Percentiles rank a stretch among this genome's conserved stretches.
These are phyloP conservation scores for Lagopus muta DNA, from an alignment of 2,113 vertebrate species.

Conservation along the genomic window DNA sequence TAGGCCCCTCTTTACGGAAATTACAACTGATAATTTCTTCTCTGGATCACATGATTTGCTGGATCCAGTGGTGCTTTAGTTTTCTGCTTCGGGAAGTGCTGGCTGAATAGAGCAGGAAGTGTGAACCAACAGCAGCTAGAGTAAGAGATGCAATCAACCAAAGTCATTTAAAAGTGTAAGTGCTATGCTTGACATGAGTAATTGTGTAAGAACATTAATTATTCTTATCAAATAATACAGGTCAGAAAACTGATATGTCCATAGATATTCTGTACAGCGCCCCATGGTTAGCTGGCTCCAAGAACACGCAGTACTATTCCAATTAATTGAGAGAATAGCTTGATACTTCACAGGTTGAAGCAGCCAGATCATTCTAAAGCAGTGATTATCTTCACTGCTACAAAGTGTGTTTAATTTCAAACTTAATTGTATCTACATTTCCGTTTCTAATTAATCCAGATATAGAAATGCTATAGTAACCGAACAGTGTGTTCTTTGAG, in stretches of 20 bases:
- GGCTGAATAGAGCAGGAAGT: not conserved
- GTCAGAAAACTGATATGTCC: not conserved
- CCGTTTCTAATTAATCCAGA: constrained; percentile 80
- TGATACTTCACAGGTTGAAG: constrained; percentile 58
- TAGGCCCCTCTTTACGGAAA: not conserved
- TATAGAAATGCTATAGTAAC: constrained; percentile 77
- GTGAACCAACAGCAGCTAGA: not conserved
- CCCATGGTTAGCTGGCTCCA: not conserved
- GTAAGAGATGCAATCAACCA: not conserved
- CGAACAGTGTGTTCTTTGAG: constrained; percentile 70
- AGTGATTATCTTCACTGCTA: constrained; percentile 76
- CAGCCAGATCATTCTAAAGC: constrained; percentile 70
- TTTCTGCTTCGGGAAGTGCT: not conserved
- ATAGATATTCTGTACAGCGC: not conserved
- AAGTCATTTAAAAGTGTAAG: constrained; percentile 26
- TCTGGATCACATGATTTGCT: not conserved
- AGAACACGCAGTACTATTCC: constrained; percentile 64
- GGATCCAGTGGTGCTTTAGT: not conserved
- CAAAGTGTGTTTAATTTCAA: constrained; percentile 77
- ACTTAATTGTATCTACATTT: constrained; percentile 77
- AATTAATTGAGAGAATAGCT: constrained; percentile 63
- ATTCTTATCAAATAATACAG: constrained; percentile 9
- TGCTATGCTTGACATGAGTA: not conserved
- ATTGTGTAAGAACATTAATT: constrained; percentile 1
- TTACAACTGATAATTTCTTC: not conserved